phyloP scores from a whole-genome alignment of 2,797 vertebrate species.

The Staurois parvus region DNA sequence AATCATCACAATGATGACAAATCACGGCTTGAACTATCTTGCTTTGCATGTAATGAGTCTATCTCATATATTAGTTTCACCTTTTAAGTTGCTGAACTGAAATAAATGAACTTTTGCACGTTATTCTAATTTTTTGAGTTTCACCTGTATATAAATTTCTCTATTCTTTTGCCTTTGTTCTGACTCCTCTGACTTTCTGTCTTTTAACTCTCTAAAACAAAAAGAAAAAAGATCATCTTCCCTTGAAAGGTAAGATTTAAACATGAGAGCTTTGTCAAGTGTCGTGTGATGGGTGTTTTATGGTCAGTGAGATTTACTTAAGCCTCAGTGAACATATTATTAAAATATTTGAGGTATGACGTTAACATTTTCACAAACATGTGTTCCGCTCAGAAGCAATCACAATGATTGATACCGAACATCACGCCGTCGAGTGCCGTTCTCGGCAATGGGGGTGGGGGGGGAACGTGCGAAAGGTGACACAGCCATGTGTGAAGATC shows the following conservation, averaged over 20 bases:
- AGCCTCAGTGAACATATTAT: conserved; percentile 58
- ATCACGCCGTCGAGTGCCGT: conserved; percentile 47
- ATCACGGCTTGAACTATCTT: too few species aligned
- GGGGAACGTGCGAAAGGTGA: conserved; percentile 41
- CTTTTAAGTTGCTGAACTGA: too few species aligned
- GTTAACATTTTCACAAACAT: conserved; percentile 63
- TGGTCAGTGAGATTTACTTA: conserved; percentile 59
- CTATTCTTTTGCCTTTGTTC: too few species aligned
- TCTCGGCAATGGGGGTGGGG: conserved; percentile 25
- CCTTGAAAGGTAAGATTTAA: conserved; percentile 1
- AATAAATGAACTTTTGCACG: too few species aligned
- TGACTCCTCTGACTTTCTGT: not conserved
- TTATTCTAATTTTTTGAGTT: too few species aligned
- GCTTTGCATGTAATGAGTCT: too few species aligned
- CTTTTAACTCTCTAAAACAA: not conserved
- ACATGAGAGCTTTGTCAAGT: conserved; percentile 39
- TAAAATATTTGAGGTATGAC: conserved; percentile 63
- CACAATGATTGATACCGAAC: conserved; percentile 59
- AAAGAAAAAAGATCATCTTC: not conserved
- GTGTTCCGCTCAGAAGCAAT: conserved; percentile 54
- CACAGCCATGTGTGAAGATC: conserved; percentile 61
- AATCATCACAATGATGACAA: too few species aligned
- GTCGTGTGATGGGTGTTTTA: conserved; percentile 51
- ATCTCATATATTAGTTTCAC: too few species aligned
- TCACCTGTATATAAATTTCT: too few species aligned